Evolutionary conservation across 2,113 vertebrate genomes (phyloP).

Genomic region (Dasyornis broadbenti): DNA sequence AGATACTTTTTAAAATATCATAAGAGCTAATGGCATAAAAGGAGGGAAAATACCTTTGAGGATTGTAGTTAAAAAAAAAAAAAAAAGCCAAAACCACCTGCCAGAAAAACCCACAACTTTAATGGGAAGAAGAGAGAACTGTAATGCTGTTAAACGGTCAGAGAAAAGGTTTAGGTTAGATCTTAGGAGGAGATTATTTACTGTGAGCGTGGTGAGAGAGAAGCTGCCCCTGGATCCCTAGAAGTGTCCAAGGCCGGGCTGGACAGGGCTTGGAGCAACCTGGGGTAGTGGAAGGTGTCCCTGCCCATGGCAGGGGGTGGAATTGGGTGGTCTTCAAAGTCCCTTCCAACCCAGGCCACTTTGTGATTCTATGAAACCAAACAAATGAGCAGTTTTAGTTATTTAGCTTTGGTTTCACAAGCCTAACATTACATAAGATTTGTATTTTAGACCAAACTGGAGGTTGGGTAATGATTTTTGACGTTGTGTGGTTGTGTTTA

Average conservation of each 20-base stretch:
- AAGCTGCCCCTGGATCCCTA: not conserved
- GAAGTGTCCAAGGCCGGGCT: not conserved
- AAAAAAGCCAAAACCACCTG: not conserved
- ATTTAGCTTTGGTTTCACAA: not conserved
- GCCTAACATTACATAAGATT: not conserved
- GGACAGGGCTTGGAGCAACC: fast-evolving
- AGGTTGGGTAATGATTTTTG: not conserved
- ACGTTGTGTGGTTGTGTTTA: not conserved
- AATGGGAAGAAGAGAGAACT: not conserved
- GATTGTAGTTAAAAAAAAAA: not conserved
- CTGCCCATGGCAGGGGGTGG: not conserved
- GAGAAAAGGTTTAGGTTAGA: not conserved
- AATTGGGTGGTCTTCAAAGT: fast-evolving
- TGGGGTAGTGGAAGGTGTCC: not conserved
- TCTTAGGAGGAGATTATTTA: not conserved
- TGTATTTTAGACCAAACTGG: not conserved
- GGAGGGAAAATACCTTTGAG: not conserved
- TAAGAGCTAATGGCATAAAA: not conserved
- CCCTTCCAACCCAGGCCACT: not conserved
- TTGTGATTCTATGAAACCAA: not conserved
- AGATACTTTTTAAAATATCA: not conserved
- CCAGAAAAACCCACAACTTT: not conserved
- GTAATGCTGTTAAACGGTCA: not conserved
- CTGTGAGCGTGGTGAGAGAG: not conserved
- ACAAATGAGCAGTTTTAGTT: not conserved